Evolutionary conservation across 2,113 vertebrate species (phyloP).

Genomic region (Rhinoderma darwinii): DNA sequence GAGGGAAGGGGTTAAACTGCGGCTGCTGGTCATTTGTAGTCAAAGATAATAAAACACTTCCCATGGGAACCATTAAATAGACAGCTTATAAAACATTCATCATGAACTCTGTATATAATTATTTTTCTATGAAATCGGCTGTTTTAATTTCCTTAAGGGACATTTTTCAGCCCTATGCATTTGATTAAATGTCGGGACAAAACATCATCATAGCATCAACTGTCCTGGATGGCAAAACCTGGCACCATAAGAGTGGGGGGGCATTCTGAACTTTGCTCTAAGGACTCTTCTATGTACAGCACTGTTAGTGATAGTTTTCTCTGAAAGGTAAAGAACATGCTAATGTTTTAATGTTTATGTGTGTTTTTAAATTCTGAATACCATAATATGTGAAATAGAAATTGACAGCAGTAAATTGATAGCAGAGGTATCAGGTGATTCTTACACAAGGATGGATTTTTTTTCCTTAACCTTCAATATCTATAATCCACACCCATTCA

Average conservation of each 20-base stretch:
- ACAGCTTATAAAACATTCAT: not conserved
- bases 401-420: not conserved
- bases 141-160: not conserved
- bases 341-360: too few species aligned
- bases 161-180: too few species aligned
- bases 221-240: not conserved
- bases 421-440: not conserved
- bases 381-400: not conserved
- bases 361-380: too few species aligned
- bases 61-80: not conserved
- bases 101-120: not conserved
- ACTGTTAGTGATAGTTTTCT: too few species aligned
- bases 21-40: not conserved
- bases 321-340: too few species aligned
- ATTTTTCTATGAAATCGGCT: not conserved
- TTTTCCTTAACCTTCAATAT: constrained; percentile 24
- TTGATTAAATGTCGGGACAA: too few species aligned
- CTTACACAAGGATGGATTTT: not conserved
- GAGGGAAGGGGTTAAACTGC: not conserved
- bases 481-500: constrained; percentile 12
- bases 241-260: not conserved
- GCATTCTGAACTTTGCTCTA: too few species aligned
- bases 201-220: too few species aligned
- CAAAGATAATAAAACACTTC: not conserved
- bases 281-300: too few species aligned